Evolutionary conservation across 2,113 vertebrate species (phyloP), one percentile per base, ranked within the genome.

Genomic region (Xiphorhynchus elegans): DNA sequence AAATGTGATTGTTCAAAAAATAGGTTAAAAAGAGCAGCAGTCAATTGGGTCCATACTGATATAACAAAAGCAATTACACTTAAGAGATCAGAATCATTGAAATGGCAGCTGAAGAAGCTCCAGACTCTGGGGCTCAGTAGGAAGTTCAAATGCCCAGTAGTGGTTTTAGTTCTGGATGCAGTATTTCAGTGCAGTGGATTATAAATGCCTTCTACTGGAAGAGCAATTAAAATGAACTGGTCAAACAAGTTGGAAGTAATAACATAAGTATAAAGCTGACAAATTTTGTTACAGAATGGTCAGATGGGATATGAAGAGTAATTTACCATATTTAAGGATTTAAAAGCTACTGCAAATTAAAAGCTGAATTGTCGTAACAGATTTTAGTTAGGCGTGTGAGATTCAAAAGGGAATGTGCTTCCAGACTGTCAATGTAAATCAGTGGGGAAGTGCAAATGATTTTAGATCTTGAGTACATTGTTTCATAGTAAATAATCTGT

Each of bases 1-100:
- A 92, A 96, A 95, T 68, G 68, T 84, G 69, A 72, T 52, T 42
- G 9, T 89, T 92, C 64, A 77, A 96, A 84, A 81, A 95, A 86
- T 13, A 60, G 56, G 72, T 89, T 78, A 64, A 87, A 95, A 96
- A 81, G 35, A 93, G 56, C 2, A 9, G 52, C 40, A 92, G 28
- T 29, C 60, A 75, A 55, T 93, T 81, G 35, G 6, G 63, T 72
- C 68, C 59, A 63, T 67, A 63, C 28, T 49, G 44, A 70, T 80
- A 77, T 16, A 92, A 92, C 90, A 90, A 91, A 93, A 75, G 35
- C 62, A 95, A 78, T 89, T 92, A 64, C 58, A 60, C 18, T 35
- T 95, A 84, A 90, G 73, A 78, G 68, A 70, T 73, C 40, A 52
- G 76, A 87, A 70, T 69, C 25, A 39, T 13, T 92, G 64, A 96